Base-by-base conservation (phyloP, 2,888 invertebrate species). In the Tupiocoris notatus region DNA sequence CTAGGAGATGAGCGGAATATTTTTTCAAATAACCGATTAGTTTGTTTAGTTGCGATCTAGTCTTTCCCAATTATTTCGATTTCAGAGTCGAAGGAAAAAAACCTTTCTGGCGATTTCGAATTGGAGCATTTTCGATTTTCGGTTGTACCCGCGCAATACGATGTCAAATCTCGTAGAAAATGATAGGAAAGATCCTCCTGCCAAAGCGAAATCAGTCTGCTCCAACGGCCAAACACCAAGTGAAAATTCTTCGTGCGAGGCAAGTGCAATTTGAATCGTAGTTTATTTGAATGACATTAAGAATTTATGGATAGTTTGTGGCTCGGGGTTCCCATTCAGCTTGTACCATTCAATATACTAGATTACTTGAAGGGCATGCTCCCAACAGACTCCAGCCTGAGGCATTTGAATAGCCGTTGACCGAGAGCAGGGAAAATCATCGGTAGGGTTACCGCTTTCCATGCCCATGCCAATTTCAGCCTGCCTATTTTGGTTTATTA, bases 81-180 rank as follows among this genome's bases (percentile, higher is more conserved):
- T 73, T 73, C 62, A 21, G 56, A n/a, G 25, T 39, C 73, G 61
- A 22, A 73, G 54, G 62, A 54, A 63, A 73, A 63, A 61, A 62
- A 61, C 25, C 39, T 66, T 62, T 62, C 25, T 20, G 57, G n/a
- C n/a, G 2, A 16, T 54, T 67, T 67, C 54, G 73, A 73, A 61
- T 73, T 63, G 62, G 62, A 22, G 63, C 62, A 61, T 20, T 61
- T 62, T 73, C 54, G 73, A 73, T 62, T 21, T 54, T 62, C 61
- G 20, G 9, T 70, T 68, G 17, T 39, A 12, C 54, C 59, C 23
- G 57, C 25, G 70, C 59, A 58, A 21, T 63, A 63, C 63, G 9
- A 73, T 73, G 73, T 73, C 73, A 73, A 73, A 73, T 73, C 73
- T 73, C 56, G 73, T 73, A 62, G 73, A 73, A 73, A 73, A 63